A percentile compares a stretch with the other conserved stretches of the same genome.
Evolutionary conservation across 2,888 invertebrate species (phyloP).

Genomic region (Cheilosia pagana): DNA sequence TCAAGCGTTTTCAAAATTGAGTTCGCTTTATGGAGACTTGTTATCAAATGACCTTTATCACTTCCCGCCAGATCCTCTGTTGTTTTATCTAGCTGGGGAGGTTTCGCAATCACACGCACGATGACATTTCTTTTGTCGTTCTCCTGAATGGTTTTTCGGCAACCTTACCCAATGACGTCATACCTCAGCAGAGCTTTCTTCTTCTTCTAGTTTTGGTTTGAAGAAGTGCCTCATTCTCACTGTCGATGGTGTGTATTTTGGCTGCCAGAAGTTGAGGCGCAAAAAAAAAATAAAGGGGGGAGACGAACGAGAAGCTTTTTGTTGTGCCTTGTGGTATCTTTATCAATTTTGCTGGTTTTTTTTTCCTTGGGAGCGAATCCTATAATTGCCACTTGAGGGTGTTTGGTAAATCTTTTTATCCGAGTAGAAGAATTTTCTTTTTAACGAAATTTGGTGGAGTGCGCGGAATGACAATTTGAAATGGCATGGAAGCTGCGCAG

Average conservation of each 20-base stretch:
- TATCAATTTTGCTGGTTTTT: slow-evolving; percentile 11
- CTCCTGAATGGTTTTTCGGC: no score
- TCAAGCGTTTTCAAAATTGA: slow-evolving; percentile 18
- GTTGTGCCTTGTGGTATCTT: slow-evolving; percentile 24
- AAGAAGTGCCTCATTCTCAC: slow-evolving; percentile 44
- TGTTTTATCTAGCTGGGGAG: slow-evolving; percentile 26
- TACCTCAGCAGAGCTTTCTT: slow-evolving; percentile 37
- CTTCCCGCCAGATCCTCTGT: not conserved
- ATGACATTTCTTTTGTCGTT: slow-evolving; percentile 22
- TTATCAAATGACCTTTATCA: slow-evolving; percentile 44
- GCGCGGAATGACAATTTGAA: not conserved
- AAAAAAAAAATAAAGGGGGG: not conserved
- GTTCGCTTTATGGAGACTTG: slow-evolving; percentile 6
- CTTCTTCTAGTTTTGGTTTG: not conserved
- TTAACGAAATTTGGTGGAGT: not conserved
- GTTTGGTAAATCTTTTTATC: slow-evolving; percentile 59
- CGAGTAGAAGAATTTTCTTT: not conserved
- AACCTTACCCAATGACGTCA: slow-evolving; percentile 26
- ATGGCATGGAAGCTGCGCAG: not conserved
- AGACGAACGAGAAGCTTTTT: slow-evolving; percentile 31
- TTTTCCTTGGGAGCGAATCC: slow-evolving; percentile 41
- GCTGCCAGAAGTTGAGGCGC: not conserved
- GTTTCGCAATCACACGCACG: slow-evolving; percentile 26
- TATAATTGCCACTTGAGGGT: slow-evolving; percentile 66
- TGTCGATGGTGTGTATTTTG: slow-evolving; percentile 2